Evolutionary conservation across 2,797 vertebrate species (phyloP).

Genomic region (Naso thynnoides): DNA sequence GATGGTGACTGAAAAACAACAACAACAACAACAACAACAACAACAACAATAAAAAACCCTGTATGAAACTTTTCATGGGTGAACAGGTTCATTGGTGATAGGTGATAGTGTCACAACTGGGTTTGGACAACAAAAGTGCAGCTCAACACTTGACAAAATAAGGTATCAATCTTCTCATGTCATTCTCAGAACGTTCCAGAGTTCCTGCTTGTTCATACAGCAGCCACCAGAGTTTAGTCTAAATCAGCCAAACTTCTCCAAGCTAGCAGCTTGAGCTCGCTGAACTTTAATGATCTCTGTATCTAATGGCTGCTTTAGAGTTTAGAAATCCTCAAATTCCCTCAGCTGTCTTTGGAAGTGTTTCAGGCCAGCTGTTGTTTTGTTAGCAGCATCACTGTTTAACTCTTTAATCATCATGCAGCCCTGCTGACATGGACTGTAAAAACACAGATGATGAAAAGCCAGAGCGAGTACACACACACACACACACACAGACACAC

Average conservation of each 20-base stretch:
- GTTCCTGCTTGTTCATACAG: not conserved
- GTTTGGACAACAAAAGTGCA: too few relatives aligned
- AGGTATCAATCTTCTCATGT: not conserved
- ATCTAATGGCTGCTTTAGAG: not conserved
- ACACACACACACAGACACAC: too few relatives aligned
- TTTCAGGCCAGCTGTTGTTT: constrained; percentile 28
- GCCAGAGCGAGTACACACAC: not conserved
- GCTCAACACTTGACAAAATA: not conserved
- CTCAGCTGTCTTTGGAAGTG: constrained; percentile 4
- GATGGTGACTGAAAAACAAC: too few relatives aligned
- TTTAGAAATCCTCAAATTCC: constrained; percentile 9
- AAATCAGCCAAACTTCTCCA: not conserved
- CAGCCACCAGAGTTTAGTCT: not conserved
- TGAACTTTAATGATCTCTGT: not conserved
- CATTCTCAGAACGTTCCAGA: not conserved
- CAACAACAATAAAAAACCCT: not conserved
- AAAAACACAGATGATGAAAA: not conserved
- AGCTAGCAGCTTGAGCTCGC: not conserved
- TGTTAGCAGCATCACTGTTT: constrained; percentile 21
- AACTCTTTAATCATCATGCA: constrained; percentile 11
- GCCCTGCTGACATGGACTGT: not conserved
- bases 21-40: too few relatives aligned
- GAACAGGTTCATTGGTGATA: too few relatives aligned
- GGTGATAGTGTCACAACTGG: too few relatives aligned
- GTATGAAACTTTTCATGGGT: not conserved